Base-by-base conservation (phyloP, 1,140 invertebrate genomes). In the Probaryconus sp. region DNA sequence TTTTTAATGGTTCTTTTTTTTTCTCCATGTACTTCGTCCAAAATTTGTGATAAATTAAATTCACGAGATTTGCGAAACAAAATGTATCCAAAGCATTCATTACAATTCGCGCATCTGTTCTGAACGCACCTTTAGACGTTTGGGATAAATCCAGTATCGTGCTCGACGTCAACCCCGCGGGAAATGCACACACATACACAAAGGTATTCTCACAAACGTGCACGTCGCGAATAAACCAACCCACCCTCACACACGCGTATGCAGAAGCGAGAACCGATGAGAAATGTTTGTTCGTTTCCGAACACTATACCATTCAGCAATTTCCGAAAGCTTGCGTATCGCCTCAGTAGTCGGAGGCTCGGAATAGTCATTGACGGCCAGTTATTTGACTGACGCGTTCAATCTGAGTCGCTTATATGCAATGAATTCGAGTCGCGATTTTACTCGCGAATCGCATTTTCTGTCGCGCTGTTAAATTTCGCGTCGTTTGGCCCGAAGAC, bases 241-340 rank as follows among this genome's bases (percentile, higher is more conserved):
- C n/a, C n/a, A n/a, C n/a, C n/a, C n/a, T n/a, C 24, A 51, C 2
- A 18, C 45, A 30, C 18, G 11, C 28, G 18, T 11, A 43, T 42
- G 48, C 35, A 55, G 35, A 18, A 45, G 10, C 17, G 16, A 7
- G 17, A 7, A 16, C 14, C 30, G 48, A 70, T 70, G 67, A 70
- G 67, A 55, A 55, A 70, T 61, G 67, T 61, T 61, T 55, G 38
- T 43, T 55, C 67, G 48, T 48, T 70, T 61, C 48, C 48, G 47
- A 35, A 37, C 31, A 17, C 30, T 40, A 40, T 70, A 68, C 33
- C 48, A 65, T 47, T 53, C 28, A 33, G 48, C 55, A 30, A 74
- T 74, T 68, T 74, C 55, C 50, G 61, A 60, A 42, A 40, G 60
- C 47, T 56, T 47, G 26, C 20, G 55, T 55, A 53, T 60, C 38